Conservation (phyloP, 2,113 vertebrate genomes). For the Salvelinus alpinus region DNA sequence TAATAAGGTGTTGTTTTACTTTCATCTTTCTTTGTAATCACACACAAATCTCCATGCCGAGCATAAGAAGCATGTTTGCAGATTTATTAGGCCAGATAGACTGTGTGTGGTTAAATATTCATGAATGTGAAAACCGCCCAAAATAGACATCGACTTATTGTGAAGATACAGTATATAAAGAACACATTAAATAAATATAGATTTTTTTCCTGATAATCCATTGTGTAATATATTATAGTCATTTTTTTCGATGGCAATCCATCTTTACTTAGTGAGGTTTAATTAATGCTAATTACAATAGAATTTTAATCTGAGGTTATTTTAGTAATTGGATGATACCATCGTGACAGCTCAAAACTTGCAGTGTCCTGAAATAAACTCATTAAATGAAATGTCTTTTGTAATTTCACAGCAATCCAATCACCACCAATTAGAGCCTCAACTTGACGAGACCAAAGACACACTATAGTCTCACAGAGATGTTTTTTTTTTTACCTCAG, state of each 20-base stretch:
- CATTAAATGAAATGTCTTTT: too few species aligned
- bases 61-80: conserved; percentile 41
- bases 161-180: neutral
- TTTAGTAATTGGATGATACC: too few species aligned
- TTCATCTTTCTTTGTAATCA: conserved; percentile 61
- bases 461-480: too few species aligned
- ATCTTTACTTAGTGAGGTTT: neutral
- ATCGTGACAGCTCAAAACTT: too few species aligned
- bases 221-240: neutral
- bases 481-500: too few species aligned
- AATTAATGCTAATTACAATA: neutral
- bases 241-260: neutral
- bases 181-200: neutral
- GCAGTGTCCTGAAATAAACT: too few species aligned
- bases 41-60: conserved; percentile 24
- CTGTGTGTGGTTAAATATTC: conserved; percentile 48
- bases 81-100: conserved; percentile 51
- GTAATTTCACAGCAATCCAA: too few species aligned
- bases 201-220: conserved; percentile 2
- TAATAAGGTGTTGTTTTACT: conserved; percentile 66
- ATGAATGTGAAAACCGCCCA: conserved; percentile 23
- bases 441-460: too few species aligned
- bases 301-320: neutral
- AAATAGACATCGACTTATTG: neutral
- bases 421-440: too few species aligned